Evolutionary conservation across 92 coral and sea anemone species (phyloP).

Genomic region (Galaxea fascicularis): DNA sequence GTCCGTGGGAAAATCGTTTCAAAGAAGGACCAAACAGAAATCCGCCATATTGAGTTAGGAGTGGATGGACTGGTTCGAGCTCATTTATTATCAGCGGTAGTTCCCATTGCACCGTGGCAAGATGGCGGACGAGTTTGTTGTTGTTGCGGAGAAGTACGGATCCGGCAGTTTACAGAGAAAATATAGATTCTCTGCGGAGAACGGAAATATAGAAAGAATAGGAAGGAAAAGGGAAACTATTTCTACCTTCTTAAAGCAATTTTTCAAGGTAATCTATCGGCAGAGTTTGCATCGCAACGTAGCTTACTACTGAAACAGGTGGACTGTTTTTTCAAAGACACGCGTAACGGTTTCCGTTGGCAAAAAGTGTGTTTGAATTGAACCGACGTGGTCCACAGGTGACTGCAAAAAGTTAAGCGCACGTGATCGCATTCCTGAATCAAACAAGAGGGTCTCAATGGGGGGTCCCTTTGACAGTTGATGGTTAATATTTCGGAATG

Average conservation of each 20-base stretch:
- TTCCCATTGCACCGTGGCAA: conserved; percentile 56
- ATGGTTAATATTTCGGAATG: too few species aligned
- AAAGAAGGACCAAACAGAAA: background rate
- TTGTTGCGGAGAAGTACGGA: conserved; percentile 92
- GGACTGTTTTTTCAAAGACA: too few species aligned
- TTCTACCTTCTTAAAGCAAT: conserved; percentile 69
- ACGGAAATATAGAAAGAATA: conserved; percentile 68
- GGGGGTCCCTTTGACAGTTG: too few species aligned
- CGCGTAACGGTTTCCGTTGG: too few species aligned
- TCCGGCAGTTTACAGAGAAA: conserved; percentile 79
- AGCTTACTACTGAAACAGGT: too few species aligned
- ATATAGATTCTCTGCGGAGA: conserved; percentile 75
- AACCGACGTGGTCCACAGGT: too few species aligned
- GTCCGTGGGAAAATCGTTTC: background rate
- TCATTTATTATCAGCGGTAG: conserved; percentile 20
- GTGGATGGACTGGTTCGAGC: conserved; percentile 18
- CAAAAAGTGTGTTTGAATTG: too few species aligned
- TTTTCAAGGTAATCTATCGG: conserved; percentile 74
- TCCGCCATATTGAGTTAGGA: conserved; percentile 20
- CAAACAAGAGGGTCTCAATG: too few species aligned
- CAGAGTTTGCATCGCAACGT: background rate
- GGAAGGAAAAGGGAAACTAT: conserved; percentile 58
- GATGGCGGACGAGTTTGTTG: conserved; percentile 93
- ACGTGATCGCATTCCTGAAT: too few species aligned
- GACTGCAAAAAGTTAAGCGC: too few species aligned